Percentiles rank a stretch among this genome's conserved stretches.
These are phyloP conservation scores for Sprattus sprattus DNA, from an alignment of 2,113 vertebrate genomes.

Conservation along the genomic window DNA sequence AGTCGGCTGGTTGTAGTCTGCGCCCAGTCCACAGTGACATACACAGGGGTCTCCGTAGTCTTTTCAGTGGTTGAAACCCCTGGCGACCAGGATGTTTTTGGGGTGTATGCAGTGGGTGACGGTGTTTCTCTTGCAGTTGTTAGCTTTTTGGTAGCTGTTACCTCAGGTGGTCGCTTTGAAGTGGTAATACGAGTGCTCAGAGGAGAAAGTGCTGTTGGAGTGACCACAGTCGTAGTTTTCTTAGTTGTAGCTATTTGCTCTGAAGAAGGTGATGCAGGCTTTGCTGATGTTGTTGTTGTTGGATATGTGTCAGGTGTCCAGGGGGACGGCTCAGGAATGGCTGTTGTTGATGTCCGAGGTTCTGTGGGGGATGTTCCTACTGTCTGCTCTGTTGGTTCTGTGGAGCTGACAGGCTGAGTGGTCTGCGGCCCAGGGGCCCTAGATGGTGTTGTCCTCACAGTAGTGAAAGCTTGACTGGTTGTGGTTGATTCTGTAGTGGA, in stretches of 20 bases:
- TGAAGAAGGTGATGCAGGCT: slow-evolving; percentile 49
- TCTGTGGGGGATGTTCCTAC: slow-evolving; percentile 36
- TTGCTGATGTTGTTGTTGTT: slow-evolving; percentile 45
- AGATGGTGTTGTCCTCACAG: slow-evolving; percentile 51
- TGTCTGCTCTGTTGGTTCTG: slow-evolving; percentile 46
- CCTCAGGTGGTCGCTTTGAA: slow-evolving; percentile 24
- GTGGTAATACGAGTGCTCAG: slow-evolving; percentile 25
- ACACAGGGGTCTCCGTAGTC: slow-evolving; percentile 38
- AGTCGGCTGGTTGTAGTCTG: slow-evolving; percentile 28
- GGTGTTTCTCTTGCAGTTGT: slow-evolving; percentile 27
- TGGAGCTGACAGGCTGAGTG: slow-evolving; percentile 18
- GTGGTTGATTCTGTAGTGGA: slow-evolving; percentile 48
- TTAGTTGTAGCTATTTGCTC: slow-evolving; percentile 51
- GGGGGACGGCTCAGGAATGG: slow-evolving; percentile 26
- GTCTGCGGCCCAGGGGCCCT: slow-evolving; percentile 32
- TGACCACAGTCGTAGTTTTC: slow-evolving; percentile 51
- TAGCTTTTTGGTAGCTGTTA: slow-evolving; percentile 42
- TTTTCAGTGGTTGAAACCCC: slow-evolving; percentile 41
- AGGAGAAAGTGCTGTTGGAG: slow-evolving; percentile 40
- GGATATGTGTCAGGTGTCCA: slow-evolving; percentile 27
- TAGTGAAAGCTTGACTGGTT: slow-evolving; percentile 41
- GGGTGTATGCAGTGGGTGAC: slow-evolving; percentile 42
- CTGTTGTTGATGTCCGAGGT: slow-evolving; percentile 43
- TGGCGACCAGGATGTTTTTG: slow-evolving; percentile 55
- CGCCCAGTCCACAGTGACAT: slow-evolving; percentile 27